phyloP scores from a whole-genome alignment of 2,888 invertebrate genomes.

The Epirrhoe tristata region DNA sequence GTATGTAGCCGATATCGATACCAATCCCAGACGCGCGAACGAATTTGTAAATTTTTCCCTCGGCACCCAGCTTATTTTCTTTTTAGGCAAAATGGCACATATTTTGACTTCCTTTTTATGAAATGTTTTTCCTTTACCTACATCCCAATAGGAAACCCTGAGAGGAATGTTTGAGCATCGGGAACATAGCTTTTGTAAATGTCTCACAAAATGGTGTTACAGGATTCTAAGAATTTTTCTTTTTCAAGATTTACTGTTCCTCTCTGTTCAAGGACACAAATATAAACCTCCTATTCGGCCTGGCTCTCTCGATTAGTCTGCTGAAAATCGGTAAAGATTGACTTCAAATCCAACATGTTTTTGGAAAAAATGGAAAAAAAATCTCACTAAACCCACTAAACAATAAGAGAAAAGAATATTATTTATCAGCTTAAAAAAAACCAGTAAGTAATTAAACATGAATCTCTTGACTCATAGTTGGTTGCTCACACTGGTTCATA shows the following conservation, averaged over 20 bases:
- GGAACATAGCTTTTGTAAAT: constrained; percentile 25
- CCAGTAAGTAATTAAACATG: no score
- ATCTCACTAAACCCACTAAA: no score
- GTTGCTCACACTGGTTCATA: no score
- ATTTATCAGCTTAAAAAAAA: no score
- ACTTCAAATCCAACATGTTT: no score
- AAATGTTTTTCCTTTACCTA: constrained; percentile 41
- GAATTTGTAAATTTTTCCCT: constrained; percentile 44
- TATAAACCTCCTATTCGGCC: no score
- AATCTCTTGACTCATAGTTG: no score
- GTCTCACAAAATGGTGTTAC: background rate
- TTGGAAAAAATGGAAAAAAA: no score
- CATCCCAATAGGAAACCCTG: constrained; percentile 40
- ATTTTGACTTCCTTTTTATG: constrained; percentile 40
- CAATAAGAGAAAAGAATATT: no score
- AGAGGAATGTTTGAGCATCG: constrained; percentile 31
- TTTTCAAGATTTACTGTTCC: background rate
- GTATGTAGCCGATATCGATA: constrained; percentile 40
- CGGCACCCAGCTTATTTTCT: constrained; percentile 41
- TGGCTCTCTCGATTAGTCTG: no score
- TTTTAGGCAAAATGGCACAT: constrained; percentile 43
- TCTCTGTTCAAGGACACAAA: background rate
- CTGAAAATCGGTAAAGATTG: no score
- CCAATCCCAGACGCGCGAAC: constrained; percentile 41
- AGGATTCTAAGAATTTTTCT: background rate